Percentiles rank a stretch among this genome's conserved stretches.
Evolutionary conservation across 23 tunicate genomes (phyloP).

Genomic region (Oikopleura dioica): DNA sequence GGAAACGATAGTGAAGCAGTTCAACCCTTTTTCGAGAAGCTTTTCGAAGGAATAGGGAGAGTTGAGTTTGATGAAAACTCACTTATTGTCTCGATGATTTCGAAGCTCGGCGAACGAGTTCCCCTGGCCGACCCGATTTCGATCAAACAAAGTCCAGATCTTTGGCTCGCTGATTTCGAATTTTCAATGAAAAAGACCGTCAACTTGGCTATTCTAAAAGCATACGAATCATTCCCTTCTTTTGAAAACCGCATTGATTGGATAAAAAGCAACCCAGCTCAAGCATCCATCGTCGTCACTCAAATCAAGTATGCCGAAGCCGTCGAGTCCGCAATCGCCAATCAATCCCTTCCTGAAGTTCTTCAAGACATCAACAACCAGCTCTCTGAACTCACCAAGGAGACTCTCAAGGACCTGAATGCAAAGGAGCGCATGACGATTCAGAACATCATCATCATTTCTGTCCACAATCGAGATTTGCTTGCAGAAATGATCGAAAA

Average conservation of each 20-base stretch:
- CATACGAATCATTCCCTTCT: constrained; percentile 31
- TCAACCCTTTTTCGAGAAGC: constrained; percentile 79
- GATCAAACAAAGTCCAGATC: constrained; percentile 81
- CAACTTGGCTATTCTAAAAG: constrained; percentile 35
- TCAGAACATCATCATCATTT: constrained; percentile 41
- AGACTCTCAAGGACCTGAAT: constrained; percentile 39
- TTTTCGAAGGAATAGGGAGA: constrained; percentile 76
- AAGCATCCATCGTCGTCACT: too few relatives aligned
- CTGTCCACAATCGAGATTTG: constrained; percentile 9
- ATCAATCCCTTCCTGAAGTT: too few relatives aligned
- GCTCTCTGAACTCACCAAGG: constrained; percentile 81
- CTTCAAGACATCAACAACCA: too few relatives aligned
- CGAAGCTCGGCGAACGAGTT: constrained; percentile 45
- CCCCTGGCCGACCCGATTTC: constrained; percentile 52
- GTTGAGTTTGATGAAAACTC: constrained; percentile 51
- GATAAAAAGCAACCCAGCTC: too few relatives aligned
- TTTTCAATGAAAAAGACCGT: constrained; percentile 47
- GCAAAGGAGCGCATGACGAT: constrained; percentile 62
- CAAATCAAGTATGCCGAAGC: too few relatives aligned
- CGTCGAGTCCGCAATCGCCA: too few relatives aligned
- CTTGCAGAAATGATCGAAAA: too few relatives aligned
- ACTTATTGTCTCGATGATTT: constrained; percentile 65
- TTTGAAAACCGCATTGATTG: constrained; percentile 35
- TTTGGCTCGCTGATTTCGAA: constrained; percentile 73
- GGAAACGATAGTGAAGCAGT: constrained; percentile 74